phyloP scores from a whole-genome alignment of 2,888 invertebrate genomes.

The Hololepta plana region DNA sequence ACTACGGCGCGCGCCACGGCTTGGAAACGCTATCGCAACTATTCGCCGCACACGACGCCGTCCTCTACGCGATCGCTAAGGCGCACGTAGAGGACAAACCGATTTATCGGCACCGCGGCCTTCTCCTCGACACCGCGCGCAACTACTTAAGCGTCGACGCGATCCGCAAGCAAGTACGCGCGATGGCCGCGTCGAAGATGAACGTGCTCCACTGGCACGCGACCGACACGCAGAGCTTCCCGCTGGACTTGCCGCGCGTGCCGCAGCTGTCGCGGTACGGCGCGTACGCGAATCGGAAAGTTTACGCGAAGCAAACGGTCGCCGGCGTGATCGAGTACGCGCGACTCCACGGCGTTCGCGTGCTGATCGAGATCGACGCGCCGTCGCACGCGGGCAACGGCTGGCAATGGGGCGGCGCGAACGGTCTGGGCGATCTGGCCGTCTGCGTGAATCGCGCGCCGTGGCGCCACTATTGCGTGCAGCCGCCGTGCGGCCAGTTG shows the following conservation, averaged over 20 bases:
- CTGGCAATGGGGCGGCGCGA: constrained; percentile 61
- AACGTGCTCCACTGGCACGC: constrained; percentile 90
- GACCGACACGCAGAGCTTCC: constrained; percentile 85
- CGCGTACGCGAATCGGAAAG: constrained; percentile 48
- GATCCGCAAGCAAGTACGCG: constrained; percentile 58
- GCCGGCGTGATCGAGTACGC: constrained; percentile 57
- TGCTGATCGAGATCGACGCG: constrained; percentile 77
- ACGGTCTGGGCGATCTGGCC: constrained; percentile 41
- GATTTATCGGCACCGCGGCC: constrained; percentile 64
- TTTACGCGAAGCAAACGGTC: constrained; percentile 49
- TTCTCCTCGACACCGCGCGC: constrained; percentile 75
- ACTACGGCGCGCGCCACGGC: constrained; percentile 58
- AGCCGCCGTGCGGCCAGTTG: constrained; percentile 74
- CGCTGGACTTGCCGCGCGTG: constrained; percentile 55
- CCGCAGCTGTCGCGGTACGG: constrained; percentile 62
- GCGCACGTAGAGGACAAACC: constrained; percentile 66
- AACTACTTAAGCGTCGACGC: constrained; percentile 62
- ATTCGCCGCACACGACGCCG: constrained; percentile 24
- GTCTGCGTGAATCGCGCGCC: constrained; percentile 47
- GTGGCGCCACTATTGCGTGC: constrained; percentile 55
- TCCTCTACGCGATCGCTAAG: constrained; percentile 8
- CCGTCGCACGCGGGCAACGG: constrained; percentile 76
- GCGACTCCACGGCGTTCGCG: constrained; percentile 58
- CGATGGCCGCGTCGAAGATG: constrained; percentile 74
- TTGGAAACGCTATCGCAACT: constrained; percentile 61